Base-by-base conservation (phyloP, 2,888 invertebrate genomes). In the Papilio protenor region DNA sequence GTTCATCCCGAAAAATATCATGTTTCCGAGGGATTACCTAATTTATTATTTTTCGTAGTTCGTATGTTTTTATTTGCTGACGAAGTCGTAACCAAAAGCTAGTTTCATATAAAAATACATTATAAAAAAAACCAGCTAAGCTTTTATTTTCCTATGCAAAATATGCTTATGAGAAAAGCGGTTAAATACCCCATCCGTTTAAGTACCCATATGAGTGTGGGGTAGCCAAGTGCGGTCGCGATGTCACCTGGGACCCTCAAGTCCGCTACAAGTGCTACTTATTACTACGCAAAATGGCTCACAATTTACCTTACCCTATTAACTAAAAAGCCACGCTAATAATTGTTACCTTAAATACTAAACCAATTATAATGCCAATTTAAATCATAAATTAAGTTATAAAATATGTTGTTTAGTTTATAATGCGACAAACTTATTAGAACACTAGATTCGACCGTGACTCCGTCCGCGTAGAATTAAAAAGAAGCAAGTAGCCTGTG, bases 211-310 rank as follows among this genome's bases (percentile, higher is more conserved):
- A 40, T 18, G 40, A 16, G 66, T n/a, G 23, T 11, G 79, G 79
- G 78, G 79, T 77, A 79, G 77, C 75, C 73, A 76, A 80, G 76
- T 77, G 80, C 80, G 75, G 76, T 77, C 64, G 14, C 72, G 59
- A 33, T 59, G 75, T 79, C 79, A 79, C 79, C 79, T 79, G 79
- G 75, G 79, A 75, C 77, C 73, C 47, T 23, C 59, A 40, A 55
- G 57, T 69, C 72, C 73, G 52, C 55, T 55, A 77, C 74, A 74
- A 77, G 73, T 77, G 73, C 55, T 77, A 73, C 74, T 74, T 49
- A 69, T 47, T 73, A 70, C 10, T 61, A 74, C 70, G 40, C 77
- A 23, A 78, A 78, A 78, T 70, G 69, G 49, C 75, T 61, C 45
- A 61, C 78, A 77, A 77, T 74, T 73, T 77, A 49, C 77, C 74